phyloP scores from a whole-genome alignment of 64 coral and sea anemone genomes.

The Pocillopora verrucosa region DNA sequence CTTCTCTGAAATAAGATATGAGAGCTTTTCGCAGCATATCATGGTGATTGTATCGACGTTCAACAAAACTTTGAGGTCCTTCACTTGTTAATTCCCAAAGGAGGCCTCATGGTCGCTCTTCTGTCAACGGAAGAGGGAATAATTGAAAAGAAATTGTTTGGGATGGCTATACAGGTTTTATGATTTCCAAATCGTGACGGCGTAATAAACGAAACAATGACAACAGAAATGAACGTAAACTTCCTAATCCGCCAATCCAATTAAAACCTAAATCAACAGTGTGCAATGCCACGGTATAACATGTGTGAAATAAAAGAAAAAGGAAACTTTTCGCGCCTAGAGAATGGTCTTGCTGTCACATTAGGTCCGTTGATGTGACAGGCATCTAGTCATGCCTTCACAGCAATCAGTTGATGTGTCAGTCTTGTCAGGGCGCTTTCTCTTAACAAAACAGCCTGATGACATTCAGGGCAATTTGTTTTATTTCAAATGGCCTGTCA shows the following conservation, averaged over 20 bases:
- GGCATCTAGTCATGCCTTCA: slow-evolving; percentile 35
- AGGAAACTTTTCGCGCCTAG: slow-evolving; percentile 33
- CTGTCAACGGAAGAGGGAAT: not conserved
- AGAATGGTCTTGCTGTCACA: slow-evolving; percentile 48
- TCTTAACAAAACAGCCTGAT: slow-evolving; percentile 71
- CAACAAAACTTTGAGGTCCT: not conserved
- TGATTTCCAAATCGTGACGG: slow-evolving; percentile 53
- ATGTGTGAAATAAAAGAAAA: slow-evolving; percentile 60
- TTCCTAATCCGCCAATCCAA: slow-evolving; percentile 85
- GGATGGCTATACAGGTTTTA: not conserved
- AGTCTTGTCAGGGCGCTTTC: slow-evolving; percentile 32
- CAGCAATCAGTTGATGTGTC: slow-evolving; percentile 64
- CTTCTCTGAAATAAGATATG: slow-evolving; percentile 44
- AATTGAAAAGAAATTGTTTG: slow-evolving; percentile 13
- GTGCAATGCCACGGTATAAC: slow-evolving; percentile 30
- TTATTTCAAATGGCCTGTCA: slow-evolving; percentile 67
- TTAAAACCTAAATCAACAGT: slow-evolving; percentile 76
- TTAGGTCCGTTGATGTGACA: slow-evolving; percentile 57
- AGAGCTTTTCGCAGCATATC: slow-evolving; percentile 31
- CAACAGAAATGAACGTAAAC: slow-evolving; percentile 58
- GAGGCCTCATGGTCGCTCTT: not conserved
- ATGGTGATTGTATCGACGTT: not conserved
- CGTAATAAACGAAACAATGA: slow-evolving; percentile 71
- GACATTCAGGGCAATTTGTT: slow-evolving; percentile 67
- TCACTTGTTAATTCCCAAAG: not conserved